Conservation (phyloP, 2,888 invertebrate genomes). For the Dasypogon diadema region DNA sequence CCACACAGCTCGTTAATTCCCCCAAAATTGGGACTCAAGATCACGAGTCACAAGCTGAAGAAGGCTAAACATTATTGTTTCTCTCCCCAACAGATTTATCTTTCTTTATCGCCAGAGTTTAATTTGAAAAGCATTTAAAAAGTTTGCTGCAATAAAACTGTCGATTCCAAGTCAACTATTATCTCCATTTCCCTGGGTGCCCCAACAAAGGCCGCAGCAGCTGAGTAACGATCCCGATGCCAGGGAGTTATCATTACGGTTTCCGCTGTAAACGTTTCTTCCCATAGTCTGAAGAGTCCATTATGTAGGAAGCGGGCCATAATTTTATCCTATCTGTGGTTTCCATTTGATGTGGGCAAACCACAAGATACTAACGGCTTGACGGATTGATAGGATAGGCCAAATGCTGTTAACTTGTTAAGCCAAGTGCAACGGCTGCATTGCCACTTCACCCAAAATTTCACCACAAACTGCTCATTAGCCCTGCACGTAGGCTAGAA, state of each 20-base stretch:
- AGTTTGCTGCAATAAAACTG: not conserved
- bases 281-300: not conserved
- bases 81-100: not conserved
- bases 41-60: too few species aligned
- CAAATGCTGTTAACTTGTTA: not conserved
- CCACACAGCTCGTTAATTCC: too few species aligned
- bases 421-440: not conserved
- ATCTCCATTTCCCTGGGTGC: not conserved
- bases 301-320: not conserved
- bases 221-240: not conserved
- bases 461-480: not conserved
- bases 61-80: not conserved
- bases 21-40: too few species aligned
- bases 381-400: not conserved
- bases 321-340: slow-evolving; percentile 13
- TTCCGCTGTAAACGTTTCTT: not conserved
- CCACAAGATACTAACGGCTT: not conserved
- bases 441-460: not conserved
- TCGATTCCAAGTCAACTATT: not conserved
- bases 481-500: not conserved
- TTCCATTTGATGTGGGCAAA: not conserved
- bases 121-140: not conserved
- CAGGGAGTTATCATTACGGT: not conserved
- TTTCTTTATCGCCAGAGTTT: not conserved
- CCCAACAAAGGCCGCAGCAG: not conserved